A percentile compares a stretch with the other conserved stretches of the same genome.
phyloP scores from a whole-genome alignment of 2,113 vertebrate species.

The Prietella phreatophila region DNA sequence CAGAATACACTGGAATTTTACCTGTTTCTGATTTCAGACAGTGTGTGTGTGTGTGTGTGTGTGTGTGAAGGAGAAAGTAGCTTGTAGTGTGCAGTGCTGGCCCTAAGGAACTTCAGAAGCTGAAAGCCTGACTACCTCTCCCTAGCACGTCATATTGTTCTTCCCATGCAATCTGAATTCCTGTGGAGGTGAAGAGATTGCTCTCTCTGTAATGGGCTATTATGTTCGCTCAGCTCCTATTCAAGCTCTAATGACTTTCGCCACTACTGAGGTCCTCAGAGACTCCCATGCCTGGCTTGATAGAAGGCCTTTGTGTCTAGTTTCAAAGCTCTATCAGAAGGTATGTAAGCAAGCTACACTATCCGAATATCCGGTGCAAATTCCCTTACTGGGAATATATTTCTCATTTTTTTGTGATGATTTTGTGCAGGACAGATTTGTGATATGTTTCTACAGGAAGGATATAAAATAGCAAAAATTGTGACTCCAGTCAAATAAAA shows the following conservation, averaged over 20 bases:
- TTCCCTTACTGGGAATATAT: neutral
- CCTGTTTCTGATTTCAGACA: neutral
- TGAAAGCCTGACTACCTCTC: conserved; percentile 51
- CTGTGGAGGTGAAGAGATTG: conserved; percentile 67
- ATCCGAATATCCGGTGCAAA: neutral
- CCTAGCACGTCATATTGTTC: conserved; percentile 67
- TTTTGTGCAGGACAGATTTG: neutral
- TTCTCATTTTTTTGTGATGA: neutral
- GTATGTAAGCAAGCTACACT: conserved; percentile 21
- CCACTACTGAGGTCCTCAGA: conserved; percentile 59
- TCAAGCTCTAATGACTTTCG: conserved; percentile 65
- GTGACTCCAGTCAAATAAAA: neutral
- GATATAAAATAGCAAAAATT: neutral
- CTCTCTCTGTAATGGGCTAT: conserved; percentile 64
- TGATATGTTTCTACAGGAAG: neutral
- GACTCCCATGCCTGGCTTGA: conserved; percentile 55
- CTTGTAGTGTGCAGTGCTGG: conserved; percentile 39
- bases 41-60: conserved; percentile 10
- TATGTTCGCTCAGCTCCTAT: conserved; percentile 66
- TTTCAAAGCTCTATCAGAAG: conserved; percentile 17
- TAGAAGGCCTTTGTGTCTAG: conserved; percentile 60
- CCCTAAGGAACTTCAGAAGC: conserved; percentile 58
- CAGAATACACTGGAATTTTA: neutral
- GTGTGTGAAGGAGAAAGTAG: conserved; percentile 2
- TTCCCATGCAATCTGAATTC: conserved; percentile 61